Evolutionary conservation across 2,113 vertebrate genomes (phyloP), one percentile per base, ranked within the genome.

Genomic region (Pagrus major): DNA sequence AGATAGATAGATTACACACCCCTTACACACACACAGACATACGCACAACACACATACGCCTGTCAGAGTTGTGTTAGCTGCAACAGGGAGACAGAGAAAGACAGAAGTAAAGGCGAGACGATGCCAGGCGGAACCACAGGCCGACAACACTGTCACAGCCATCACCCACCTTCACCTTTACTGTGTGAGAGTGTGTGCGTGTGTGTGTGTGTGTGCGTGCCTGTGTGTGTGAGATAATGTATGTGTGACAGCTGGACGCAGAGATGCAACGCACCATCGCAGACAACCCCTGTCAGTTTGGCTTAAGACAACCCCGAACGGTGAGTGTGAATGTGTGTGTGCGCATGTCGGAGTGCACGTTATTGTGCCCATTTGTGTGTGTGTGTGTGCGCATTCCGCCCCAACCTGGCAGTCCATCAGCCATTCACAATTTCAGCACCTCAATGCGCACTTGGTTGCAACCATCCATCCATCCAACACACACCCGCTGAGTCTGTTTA

Each of bases 251-350:
- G 77, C 52, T 75, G 77, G 64, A 89, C 51, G 29, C 67, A 64
- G 76, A 64, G 47, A 71, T 27, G 70, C 78, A 81, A 64, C 1
- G 52, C 68, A 76, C 56, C 35, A 21, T 68, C 31, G 14, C 72
- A 84, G 61, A 81, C 60, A 75, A 65, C 35, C n/a, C 21, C 72
- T 81, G 87, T 88, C 86, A 90, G 82, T 87, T 87, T 83, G 78
- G 25, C 41, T 87, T 90, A 59, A 81, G 31, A 75, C 84, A 79
- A 70, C 35, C 47, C 44, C 23, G 0, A 77, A 83, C 44, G 29
- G 11, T 37, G 51, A 51, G 64, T 64, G 49, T 27, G 41, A 29
- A 9, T 4, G 39, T n/a, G 56, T 18, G 1, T 10, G 35, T 44
- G 15, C n/a, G 37, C 51, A 56, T 47, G 1, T 27, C 52, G 35